phyloP scores from a whole-genome alignment of 64 coral and sea anemone genomes.

The Montipora foliosa region DNA sequence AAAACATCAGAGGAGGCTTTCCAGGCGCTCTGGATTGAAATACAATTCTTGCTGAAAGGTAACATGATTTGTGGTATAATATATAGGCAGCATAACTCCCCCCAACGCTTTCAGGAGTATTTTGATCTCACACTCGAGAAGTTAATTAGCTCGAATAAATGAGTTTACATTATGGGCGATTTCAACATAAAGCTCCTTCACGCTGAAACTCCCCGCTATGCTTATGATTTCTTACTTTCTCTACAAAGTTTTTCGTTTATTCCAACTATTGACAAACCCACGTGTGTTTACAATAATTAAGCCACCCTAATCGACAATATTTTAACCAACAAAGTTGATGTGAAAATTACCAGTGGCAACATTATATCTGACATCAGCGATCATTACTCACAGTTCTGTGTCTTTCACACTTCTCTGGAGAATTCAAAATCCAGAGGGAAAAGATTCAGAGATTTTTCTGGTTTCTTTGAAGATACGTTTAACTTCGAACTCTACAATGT shows the following conservation, averaged over 20 bases:
- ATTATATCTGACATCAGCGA: too few species aligned
- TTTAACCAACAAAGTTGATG: too few species aligned
- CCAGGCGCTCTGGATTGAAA: background rate
- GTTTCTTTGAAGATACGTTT: background rate
- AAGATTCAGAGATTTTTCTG: background rate
- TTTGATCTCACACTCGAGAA: too few species aligned
- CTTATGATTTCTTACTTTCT: background rate
- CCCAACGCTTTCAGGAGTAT: background rate
- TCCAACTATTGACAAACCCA: too few species aligned
- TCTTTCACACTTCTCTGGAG: background rate
- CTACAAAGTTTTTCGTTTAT: background rate
- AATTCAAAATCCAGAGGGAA: too few species aligned
- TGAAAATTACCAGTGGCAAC: too few species aligned
- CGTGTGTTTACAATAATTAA: too few species aligned
- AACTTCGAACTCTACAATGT: background rate
- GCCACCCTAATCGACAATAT: too few species aligned
- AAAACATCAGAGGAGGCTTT: too few species aligned
- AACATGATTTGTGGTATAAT: background rate
- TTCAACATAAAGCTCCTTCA: slow-evolving; percentile 1
- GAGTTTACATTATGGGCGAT: background rate
- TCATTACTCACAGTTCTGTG: too few species aligned
- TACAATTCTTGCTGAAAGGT: background rate
- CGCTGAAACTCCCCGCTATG: background rate
- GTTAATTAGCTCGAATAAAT: too few species aligned
- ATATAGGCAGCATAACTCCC: background rate